These are phyloP conservation scores for Caenorhabditis afra DNA, from an alignment of 2,888 invertebrate genomes.

Conservation along the genomic window DNA sequence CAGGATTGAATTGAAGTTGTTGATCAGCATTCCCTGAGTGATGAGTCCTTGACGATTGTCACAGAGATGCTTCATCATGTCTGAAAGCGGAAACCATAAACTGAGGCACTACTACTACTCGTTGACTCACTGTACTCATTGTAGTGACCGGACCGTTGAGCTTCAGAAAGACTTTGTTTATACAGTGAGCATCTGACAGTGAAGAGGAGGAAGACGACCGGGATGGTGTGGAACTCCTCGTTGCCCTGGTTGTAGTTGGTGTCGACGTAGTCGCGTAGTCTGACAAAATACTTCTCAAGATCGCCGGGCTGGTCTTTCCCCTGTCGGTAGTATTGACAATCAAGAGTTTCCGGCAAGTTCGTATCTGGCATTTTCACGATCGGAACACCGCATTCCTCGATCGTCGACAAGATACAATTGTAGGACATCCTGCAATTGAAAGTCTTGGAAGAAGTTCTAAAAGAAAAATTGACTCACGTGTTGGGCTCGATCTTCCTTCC, in stretches of 20 bases:
- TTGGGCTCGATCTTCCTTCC: background rate
- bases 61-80: conserved; percentile 18
- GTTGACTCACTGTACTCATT: conserved; percentile 33
- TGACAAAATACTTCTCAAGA: too few species aligned
- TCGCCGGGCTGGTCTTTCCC: too few species aligned
- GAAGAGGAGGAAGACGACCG: conserved; percentile 10
- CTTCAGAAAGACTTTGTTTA: too few species aligned
- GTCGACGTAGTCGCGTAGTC: background rate
- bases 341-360: too few species aligned
- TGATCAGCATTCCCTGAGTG: conserved; percentile 22
- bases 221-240: too few species aligned
- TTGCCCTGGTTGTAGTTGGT: background rate
- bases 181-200: conserved; percentile 3
- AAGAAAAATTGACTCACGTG: background rate
- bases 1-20: background rate
- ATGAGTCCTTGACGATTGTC: conserved; percentile 14
- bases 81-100: background rate
- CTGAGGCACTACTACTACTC: background rate
- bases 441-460: too few species aligned
- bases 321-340: too few species aligned
- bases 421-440: conserved; percentile 11
- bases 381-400: too few species aligned
- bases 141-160: background rate
- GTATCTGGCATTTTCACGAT: too few species aligned
- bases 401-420: background rate